Evolutionary conservation across 2,797 vertebrate species (phyloP), one percentile per base, ranked within the genome.

Genomic region (Coccyzus lansbergi): DNA sequence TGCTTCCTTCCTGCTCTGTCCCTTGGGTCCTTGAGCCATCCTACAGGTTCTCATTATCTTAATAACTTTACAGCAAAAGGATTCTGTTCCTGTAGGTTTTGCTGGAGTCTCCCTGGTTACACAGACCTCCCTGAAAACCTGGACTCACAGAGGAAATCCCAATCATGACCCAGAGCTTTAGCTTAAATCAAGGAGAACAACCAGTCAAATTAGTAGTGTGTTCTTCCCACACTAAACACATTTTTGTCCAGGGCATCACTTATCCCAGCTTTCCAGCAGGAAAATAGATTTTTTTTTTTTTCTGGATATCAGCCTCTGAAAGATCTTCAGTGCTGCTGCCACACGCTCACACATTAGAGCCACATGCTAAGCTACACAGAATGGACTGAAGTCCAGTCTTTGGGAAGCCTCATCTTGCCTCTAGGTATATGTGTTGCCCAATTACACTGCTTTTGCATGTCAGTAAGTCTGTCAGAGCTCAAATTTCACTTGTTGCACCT

Each of bases 1-100:
- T 75, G 18, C 83, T 95, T 95, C 93, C 76, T 94, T 95, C 80
- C 95, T 75, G 59, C 40, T 79, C 90, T 86, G 74, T 52, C 40
- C 88, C 71, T 82, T 83, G 81, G 51, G 89, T 86, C 59, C 53
- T 84, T 67, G 40, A 83, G 60, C 38, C 40, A 53, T 93, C 24
- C 51, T 76, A 38, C 82, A 80, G 48, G 77, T 65, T 56, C 52
- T 95, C 82, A 90, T 79, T 93, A 94, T 89, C 51, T 94, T 93
- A 95, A 89, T 8, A 92, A 84, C 59, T 92, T 95, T 21, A 72
- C 29, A 81, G 75, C n/a, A 90, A 93, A 78, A 68, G 44, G 84
- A 77, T 86, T 91, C 21, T 86, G 44, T 34, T 92, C 77, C 83
- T 78, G 24, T 33, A 91, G 25, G 18, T 70, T 81, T 94, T 82